These are phyloP conservation scores for Formica exsecta DNA, from an alignment of 1,140 invertebrate genomes.

Conservation along the genomic window DNA sequence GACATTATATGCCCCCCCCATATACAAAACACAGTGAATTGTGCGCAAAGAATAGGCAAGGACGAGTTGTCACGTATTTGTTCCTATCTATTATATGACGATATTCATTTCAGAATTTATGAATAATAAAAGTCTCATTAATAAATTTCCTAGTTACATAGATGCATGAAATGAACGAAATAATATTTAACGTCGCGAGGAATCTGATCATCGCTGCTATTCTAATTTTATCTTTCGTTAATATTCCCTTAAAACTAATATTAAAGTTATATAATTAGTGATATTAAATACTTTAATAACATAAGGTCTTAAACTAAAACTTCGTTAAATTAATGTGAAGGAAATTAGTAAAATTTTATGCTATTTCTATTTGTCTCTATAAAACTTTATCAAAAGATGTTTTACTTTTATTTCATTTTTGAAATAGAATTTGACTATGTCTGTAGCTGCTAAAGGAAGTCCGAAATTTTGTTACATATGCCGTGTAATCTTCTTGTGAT, in stretches of 20 bases:
- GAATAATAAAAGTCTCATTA: conserved; percentile 26
- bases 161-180: background rate
- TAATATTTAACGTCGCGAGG: background rate
- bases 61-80: background rate
- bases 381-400: background rate
- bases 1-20: conserved; percentile 21
- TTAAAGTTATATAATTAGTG: background rate
- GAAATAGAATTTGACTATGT: background rate
- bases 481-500: background rate
- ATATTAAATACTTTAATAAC: background rate
- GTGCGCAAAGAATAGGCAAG: conserved; percentile 11
- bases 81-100: background rate
- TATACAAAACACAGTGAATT: background rate
- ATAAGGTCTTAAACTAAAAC: background rate
- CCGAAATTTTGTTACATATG: too few species aligned
- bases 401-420: conserved; percentile 7
- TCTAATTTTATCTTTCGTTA: background rate
- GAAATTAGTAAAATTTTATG: background rate
- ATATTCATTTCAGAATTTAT: background rate
- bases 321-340: background rate
- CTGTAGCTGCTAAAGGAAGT: too few species aligned
- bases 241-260: background rate
- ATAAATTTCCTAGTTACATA: background rate
- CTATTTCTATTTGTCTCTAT: background rate
- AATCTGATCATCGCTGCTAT: background rate